Evolutionary conservation across 2,113 vertebrate genomes (phyloP), one percentile per base, ranked within the genome.

Genomic region (Pachypanchax playfairii): DNA sequence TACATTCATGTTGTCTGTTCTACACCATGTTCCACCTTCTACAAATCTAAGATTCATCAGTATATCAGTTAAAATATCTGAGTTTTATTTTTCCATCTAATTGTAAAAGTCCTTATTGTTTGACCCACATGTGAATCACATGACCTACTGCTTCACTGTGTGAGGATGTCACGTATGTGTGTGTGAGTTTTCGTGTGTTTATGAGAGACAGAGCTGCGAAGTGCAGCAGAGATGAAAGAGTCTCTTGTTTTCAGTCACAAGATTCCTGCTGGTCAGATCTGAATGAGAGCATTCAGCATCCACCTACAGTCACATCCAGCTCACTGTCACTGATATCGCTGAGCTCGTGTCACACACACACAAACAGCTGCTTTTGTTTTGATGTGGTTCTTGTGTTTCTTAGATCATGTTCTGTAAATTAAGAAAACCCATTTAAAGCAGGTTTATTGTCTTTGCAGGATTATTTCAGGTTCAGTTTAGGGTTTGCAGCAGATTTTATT

Each of bases 191-290:
- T 46, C 74, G 64, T 57, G 49, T 60, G 56, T 44, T 59, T 58
- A 55, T 50, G 42, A 43, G 46, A 35, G 52, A 48, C 17, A 1
- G 46, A 70, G 61, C 48, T 72, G 25, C 65, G 79, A 70, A 60
- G 64, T 75, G 36, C 69, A 80, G 55, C 69, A 77, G 73, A 75
- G 79, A 88, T 84, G 85, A 89, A 86, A 58, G 65, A 22, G 20
- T 42, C 75, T 82, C 76, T 88, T 89, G 87, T 89, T 74, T 70
- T 72, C 51, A 82, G 84, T 92, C 90, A 92, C 73, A 89, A 88
- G 90, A 78, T 83, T 79, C 50, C 75, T 15, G 24, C 73, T 75
- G 64, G 41, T 15, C 5, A 24, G 35, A 65, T 44, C 53, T 90
- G 81, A 92, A 91, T 90, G 85, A 70, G 67, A 59, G 61, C 74